Percentiles rank a stretch among this genome's conserved stretches.
These are phyloP conservation scores for Gadus macrocephalus DNA, from an alignment of 2,113 vertebrate genomes.

Conservation along the genomic window DNA sequence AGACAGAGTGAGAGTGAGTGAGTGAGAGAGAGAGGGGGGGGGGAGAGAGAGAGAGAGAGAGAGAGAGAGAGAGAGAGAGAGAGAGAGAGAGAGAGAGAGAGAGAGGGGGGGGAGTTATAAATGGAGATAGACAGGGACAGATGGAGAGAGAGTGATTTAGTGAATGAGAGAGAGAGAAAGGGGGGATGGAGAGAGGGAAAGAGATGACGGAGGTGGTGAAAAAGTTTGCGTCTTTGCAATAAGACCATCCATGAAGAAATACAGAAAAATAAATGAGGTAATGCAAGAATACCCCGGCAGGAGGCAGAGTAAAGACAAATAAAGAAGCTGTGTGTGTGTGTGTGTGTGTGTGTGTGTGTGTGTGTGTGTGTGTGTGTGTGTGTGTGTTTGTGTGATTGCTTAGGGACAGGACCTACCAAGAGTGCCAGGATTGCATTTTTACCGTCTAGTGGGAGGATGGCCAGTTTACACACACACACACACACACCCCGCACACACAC, in stretches of 20 bases:
- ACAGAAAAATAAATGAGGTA: neutral
- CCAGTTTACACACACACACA: slow-evolving; percentile 24
- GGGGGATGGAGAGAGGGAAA: too few relatives aligned
- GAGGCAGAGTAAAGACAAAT: neutral
- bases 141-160: too few relatives aligned
- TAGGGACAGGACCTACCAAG: slow-evolving; percentile 44
- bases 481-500: slow-evolving; percentile 8
- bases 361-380: slow-evolving; percentile 14
- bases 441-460: slow-evolving; percentile 49
- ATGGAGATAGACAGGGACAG: too few relatives aligned
- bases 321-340: slow-evolving; percentile 3
- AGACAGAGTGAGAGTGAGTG: too few relatives aligned
- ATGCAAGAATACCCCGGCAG: neutral
- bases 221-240: neutral
- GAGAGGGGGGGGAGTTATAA: too few relatives aligned
- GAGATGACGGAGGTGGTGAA: too few relatives aligned
- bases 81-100: too few relatives aligned
- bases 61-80: too few relatives aligned
- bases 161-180: too few relatives aligned
- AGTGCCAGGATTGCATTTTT: slow-evolving; percentile 60
- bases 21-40: too few relatives aligned
- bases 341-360: slow-evolving; percentile 14
- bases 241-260: neutral
- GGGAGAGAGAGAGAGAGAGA: slow-evolving; percentile 67
- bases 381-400: slow-evolving; percentile 27